A percentile compares a stretch with the other conserved stretches of the same genome.
phyloP scores from a whole-genome alignment of 2,797 vertebrate species.

The Myotis findleyi region DNA sequence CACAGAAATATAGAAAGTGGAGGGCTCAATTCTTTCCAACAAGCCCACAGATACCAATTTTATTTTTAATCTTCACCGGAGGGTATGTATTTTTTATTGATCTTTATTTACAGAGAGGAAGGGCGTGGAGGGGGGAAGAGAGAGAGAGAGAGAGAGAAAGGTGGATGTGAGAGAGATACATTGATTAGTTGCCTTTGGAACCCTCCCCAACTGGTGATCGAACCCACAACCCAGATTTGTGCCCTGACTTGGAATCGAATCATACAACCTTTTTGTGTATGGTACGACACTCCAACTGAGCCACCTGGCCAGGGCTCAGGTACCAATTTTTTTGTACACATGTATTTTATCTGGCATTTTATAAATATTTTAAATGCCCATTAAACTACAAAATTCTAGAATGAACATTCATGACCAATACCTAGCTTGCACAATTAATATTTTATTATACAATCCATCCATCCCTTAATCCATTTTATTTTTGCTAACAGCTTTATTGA shows the following conservation, averaged over 20 bases:
- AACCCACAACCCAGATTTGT: background rate
- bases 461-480: background rate
- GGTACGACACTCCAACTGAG: accelerated
- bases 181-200: background rate
- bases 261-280: background rate
- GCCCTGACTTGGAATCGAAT: background rate
- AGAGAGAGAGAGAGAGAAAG: background rate
- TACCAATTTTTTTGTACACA: background rate
- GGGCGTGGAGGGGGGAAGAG: too few species aligned
- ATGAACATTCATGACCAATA: background rate
- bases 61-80: background rate
- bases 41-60: background rate
- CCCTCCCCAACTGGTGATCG: background rate
- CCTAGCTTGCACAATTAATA: background rate
- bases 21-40: background rate
- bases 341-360: background rate
- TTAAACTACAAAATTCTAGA: background rate
- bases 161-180: background rate
- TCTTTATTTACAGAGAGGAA: too few species aligned
- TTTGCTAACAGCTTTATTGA: constrained; percentile 42
- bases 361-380: background rate
- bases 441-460: background rate
- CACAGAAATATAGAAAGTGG: background rate
- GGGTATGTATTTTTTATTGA: background rate
- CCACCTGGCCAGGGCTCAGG: background rate